Percentiles rank a stretch among this genome's conserved stretches.
phyloP scores from a whole-genome alignment of 1,140 invertebrate genomes.

The Agrypnia vestita region DNA sequence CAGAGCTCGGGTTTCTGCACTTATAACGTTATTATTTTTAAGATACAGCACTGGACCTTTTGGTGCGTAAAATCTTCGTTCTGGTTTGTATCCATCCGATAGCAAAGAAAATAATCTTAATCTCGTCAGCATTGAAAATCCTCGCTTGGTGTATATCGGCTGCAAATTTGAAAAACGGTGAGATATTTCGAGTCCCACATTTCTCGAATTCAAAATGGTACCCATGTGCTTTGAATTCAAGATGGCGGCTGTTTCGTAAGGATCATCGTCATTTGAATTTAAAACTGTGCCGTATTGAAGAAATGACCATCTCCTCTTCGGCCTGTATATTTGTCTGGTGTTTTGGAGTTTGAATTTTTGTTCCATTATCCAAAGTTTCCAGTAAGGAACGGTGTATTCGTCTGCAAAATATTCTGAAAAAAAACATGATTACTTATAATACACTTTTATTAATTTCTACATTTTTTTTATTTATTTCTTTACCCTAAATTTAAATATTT shows the following conservation, averaged over 20 bases:
- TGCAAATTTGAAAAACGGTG: background rate
- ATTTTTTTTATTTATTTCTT: background rate
- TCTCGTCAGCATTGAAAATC: constrained; percentile 45
- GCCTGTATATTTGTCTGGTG: background rate
- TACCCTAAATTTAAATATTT: background rate
- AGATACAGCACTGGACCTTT: background rate
- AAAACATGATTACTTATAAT: background rate
- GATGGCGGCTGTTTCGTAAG: background rate
- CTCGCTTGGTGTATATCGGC: constrained; percentile 12
- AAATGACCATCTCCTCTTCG: background rate
- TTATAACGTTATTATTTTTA: constrained; percentile 43
- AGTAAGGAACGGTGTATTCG: background rate
- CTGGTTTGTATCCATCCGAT: constrained; percentile 10
- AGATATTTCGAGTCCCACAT: no score
- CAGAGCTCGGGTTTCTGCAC: constrained; percentile 46
- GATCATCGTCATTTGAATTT: no score
- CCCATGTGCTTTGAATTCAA: background rate
- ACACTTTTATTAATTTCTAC: no score
- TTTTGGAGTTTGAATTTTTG: background rate
- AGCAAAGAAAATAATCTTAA: constrained; percentile 36
- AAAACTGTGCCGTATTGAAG: background rate
- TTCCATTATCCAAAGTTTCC: constrained; percentile 5
- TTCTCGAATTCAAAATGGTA: background rate
- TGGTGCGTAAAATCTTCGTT: background rate
- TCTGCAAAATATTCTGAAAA: background rate